Evolutionary conservation across 1,140 invertebrate species (phyloP).

Genomic region (Bombus ignitus): DNA sequence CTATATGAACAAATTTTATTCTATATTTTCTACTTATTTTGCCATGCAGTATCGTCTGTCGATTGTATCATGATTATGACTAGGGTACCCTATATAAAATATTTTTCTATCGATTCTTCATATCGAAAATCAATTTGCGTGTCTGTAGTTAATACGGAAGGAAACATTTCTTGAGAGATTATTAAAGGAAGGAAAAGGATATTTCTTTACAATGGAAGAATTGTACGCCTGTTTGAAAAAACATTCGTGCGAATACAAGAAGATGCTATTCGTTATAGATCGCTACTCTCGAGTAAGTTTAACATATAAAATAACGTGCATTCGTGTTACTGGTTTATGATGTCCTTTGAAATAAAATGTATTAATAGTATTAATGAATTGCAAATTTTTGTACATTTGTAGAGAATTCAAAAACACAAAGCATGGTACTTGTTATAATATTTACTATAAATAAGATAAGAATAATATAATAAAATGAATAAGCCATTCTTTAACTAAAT

Average conservation of each 20-base stretch:
- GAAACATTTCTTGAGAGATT: background rate
- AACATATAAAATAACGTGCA: background rate
- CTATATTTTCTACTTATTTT: too few relatives aligned
- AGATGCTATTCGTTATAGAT: background rate
- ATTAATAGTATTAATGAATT: background rate
- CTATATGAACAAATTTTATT: too few relatives aligned
- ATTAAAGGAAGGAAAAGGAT: background rate
- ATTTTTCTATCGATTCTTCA: too few relatives aligned
- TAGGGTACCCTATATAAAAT: too few relatives aligned
- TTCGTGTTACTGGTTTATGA: background rate
- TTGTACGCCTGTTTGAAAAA: background rate
- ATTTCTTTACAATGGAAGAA: background rate
- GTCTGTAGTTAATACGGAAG: background rate
- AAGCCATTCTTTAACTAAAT: background rate
- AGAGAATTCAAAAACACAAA: background rate
- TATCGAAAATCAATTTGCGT: background rate
- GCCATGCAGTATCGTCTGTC: too few relatives aligned
- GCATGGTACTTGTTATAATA: too few relatives aligned
- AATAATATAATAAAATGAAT: background rate
- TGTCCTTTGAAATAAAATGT: background rate
- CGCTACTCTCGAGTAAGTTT: background rate
- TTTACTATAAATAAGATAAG: background rate
- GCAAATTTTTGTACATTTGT: background rate
- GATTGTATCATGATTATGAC: too few relatives aligned
- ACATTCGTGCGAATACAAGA: background rate